Conservation (phyloP, 2,113 vertebrate genomes). For the Protomyctophum bolini region DNA sequence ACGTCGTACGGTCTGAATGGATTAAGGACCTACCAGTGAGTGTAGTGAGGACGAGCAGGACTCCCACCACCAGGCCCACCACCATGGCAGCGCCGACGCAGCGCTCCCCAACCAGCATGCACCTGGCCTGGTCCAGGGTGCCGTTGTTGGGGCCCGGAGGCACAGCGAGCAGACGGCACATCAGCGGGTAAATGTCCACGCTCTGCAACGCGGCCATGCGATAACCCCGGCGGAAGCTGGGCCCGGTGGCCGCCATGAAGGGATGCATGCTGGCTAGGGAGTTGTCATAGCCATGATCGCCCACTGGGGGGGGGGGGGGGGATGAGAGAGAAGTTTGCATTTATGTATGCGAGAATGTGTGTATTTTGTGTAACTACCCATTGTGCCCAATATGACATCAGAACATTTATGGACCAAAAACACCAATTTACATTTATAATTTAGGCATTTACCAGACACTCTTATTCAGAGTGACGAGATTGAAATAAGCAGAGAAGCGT, state of each 20-base stretch:
- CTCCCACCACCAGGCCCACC: slow-evolving; percentile 84
- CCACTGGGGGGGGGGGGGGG: slow-evolving; percentile 78
- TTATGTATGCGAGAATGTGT: not conserved
- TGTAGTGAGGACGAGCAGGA: slow-evolving; percentile 79
- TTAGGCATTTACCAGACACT: no score
- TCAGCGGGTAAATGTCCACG: slow-evolving; percentile 95
- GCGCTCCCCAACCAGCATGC: slow-evolving; percentile 81
- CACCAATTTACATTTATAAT: no score
- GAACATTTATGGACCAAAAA: no score
- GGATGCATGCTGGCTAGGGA: slow-evolving; percentile 92
- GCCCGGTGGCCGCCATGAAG: slow-evolving; percentile 88
- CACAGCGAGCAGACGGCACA: slow-evolving; percentile 90
- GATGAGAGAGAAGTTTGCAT: slow-evolving; percentile 3
- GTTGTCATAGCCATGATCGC: slow-evolving; percentile 96
- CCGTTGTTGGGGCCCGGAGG: slow-evolving; percentile 86
- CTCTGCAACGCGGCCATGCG: slow-evolving; percentile 71
- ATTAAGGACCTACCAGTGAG: slow-evolving; percentile 68
- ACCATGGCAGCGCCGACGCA: slow-evolving; percentile 77
- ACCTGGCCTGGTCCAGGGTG: slow-evolving; percentile 78
- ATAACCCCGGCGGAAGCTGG: slow-evolving; percentile 84
- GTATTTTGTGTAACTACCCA: not conserved
- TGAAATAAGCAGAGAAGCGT: no score
- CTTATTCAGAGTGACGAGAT: no score
- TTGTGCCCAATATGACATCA: no score
- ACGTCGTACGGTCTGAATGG: no score